Conservation (phyloP, 2,888 invertebrate genomes). For the Drosophila maculinotata region DNA sequence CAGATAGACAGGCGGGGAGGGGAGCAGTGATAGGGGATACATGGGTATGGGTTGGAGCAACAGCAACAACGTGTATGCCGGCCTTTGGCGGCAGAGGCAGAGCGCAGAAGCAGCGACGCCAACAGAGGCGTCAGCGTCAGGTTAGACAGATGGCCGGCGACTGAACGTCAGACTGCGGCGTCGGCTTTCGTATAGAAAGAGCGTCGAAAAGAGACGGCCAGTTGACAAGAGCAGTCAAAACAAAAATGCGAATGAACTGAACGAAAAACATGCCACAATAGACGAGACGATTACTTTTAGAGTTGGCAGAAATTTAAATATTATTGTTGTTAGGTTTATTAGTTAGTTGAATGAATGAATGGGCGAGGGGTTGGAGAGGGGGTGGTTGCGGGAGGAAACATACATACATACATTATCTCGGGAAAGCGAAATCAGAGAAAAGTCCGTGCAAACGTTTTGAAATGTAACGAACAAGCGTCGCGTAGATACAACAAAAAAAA, state of each 20-base stretch:
- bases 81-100: constrained; percentile 77
- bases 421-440: constrained; percentile 33
- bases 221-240: constrained; percentile 72
- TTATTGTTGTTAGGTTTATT: constrained; percentile 22
- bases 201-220: constrained; percentile 55
- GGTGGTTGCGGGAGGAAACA: background rate
- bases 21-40: too few relatives aligned
- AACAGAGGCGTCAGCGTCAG: constrained; percentile 54
- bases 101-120: constrained; percentile 41
- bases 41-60: constrained; percentile 30
- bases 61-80: constrained; percentile 68
- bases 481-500: constrained; percentile 54
- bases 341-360: constrained; percentile 1
- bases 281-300: constrained; percentile 47
- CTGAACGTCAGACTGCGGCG: constrained; percentile 45
- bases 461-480: constrained; percentile 49
- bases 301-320: constrained; percentile 38
- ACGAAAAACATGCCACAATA: constrained; percentile 45
- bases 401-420: background rate
- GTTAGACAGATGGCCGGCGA: constrained; percentile 64
- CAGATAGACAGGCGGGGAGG: constrained; percentile 21
- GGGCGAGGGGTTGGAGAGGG: background rate
- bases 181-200: constrained; percentile 72
- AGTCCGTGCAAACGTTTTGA: constrained; percentile 27
- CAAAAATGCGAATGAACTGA: constrained; percentile 74